Percentiles rank a stretch among this genome's conserved stretches.
These are phyloP conservation scores for Lasius fuliginosus DNA, from an alignment of 2,888 invertebrate species.

Conservation along the genomic window DNA sequence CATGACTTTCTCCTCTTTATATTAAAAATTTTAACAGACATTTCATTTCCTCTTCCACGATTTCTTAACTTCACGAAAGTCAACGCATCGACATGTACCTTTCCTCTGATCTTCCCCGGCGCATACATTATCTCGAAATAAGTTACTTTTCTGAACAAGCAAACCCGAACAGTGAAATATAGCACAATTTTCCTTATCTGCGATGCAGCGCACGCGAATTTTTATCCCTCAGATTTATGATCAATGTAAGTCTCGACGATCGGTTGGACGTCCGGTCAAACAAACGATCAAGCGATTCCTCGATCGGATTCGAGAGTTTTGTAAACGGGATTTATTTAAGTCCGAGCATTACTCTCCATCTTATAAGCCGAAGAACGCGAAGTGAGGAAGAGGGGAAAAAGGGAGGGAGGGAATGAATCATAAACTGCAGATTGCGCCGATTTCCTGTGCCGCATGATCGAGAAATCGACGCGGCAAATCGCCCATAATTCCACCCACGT, in stretches of 20 bases:
- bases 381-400: not conserved
- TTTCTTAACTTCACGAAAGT: constrained; percentile 21
- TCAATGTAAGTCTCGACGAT: not conserved
- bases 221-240: constrained; percentile 25
- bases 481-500: constrained; percentile 77
- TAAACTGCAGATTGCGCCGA: constrained; percentile 56
- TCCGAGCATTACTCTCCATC: not conserved
- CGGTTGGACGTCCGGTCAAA: not conserved
- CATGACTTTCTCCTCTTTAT: constrained; percentile 65
- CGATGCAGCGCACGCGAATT: not conserved
- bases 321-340: constrained; percentile 1
- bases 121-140: not conserved
- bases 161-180: constrained; percentile 11
- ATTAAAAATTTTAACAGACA: constrained; percentile 26
- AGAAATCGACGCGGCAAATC: constrained; percentile 60
- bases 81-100: not conserved
- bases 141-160: not conserved
- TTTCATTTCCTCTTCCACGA: constrained; percentile 30
- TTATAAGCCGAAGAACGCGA: not conserved
- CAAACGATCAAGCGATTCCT: not conserved
- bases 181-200: constrained; percentile 10
- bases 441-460: constrained; percentile 47
- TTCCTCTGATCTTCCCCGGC: not conserved
- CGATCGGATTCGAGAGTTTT: not conserved
- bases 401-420: constrained; percentile 23